Conservation (phyloP, 2,888 invertebrate species). For the Balanococcus diminutus region DNA sequence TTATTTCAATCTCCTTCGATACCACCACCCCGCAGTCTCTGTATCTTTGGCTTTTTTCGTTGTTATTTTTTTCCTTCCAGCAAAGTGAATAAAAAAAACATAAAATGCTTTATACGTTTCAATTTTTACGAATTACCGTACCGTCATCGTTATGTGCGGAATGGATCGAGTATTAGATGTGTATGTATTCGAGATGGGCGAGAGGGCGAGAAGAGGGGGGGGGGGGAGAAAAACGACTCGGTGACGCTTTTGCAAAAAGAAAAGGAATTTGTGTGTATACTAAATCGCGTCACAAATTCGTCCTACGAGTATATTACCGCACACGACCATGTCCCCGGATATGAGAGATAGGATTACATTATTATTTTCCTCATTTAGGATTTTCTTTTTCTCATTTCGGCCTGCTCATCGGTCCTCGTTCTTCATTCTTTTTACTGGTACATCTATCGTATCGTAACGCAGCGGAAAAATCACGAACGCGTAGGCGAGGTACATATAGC, state of each 20-base stretch:
- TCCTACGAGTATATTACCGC: conserved; percentile 18
- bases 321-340: conserved; percentile 16
- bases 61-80: too few species aligned
- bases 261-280: conserved; percentile 13
- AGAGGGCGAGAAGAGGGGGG: too few species aligned
- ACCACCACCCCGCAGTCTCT: neutral
- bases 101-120: conserved; percentile 29
- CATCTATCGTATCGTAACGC: too few species aligned
- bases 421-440: neutral
- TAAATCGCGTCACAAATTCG: conserved; percentile 22
- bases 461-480: neutral
- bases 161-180: neutral
- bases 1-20: conserved; percentile 10
- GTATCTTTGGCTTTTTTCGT: neutral
- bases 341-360: conserved; percentile 28
- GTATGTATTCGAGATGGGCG: neutral
- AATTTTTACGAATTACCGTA: conserved; percentile 9
- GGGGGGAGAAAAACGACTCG: neutral
- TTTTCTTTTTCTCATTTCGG: conserved; percentile 22
- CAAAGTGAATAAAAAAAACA: conserved; percentile 23
- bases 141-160: neutral
- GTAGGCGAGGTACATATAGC: conserved; percentile 1
- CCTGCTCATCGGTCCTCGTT: neutral
- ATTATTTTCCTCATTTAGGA: conserved; percentile 21
- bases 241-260: neutral